These are phyloP conservation scores for Oriolus oriolus DNA, from an alignment of 2,113 vertebrate species.

Conservation along the genomic window DNA sequence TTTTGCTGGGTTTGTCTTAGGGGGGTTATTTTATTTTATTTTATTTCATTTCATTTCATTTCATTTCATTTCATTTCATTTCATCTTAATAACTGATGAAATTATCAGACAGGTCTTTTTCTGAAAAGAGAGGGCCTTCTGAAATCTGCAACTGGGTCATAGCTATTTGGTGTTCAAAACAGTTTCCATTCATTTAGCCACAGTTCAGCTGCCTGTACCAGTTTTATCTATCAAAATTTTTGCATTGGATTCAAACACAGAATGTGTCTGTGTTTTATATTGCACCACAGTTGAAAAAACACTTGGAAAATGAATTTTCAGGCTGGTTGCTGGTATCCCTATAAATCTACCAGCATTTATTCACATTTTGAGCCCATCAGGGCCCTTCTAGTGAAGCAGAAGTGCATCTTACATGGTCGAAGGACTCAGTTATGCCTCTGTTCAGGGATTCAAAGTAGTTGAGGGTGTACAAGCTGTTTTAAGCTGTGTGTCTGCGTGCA, in stretches of 20 bases:
- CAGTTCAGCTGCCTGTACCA: background rate
- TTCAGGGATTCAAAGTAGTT: background rate
- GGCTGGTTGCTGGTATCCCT: background rate
- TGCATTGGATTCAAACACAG: background rate
- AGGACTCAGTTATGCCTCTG: background rate
- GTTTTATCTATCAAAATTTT: background rate
- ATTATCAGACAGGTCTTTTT: background rate
- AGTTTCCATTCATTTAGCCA: background rate
- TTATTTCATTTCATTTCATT: background rate
- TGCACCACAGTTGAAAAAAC: background rate
- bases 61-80: background rate
- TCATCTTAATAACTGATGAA: background rate
- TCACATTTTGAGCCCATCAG: background rate
- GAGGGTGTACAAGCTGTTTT: background rate
- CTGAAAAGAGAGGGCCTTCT: background rate
- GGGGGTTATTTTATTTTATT: background rate
- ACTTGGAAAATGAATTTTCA: constrained; percentile 1
- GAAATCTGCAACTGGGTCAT: background rate
- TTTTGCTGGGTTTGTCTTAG: background rate
- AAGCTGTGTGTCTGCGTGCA: background rate
- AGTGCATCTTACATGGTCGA: background rate
- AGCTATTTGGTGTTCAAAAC: constrained; percentile 21
- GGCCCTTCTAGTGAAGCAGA: background rate
- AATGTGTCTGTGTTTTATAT: background rate
- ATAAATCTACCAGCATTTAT: constrained; percentile 25